Percentiles rank a stretch among this genome's conserved stretches.
These are phyloP conservation scores for Crotalus viridis DNA, from an alignment of 2,113 vertebrate genomes.

Conservation along the genomic window DNA sequence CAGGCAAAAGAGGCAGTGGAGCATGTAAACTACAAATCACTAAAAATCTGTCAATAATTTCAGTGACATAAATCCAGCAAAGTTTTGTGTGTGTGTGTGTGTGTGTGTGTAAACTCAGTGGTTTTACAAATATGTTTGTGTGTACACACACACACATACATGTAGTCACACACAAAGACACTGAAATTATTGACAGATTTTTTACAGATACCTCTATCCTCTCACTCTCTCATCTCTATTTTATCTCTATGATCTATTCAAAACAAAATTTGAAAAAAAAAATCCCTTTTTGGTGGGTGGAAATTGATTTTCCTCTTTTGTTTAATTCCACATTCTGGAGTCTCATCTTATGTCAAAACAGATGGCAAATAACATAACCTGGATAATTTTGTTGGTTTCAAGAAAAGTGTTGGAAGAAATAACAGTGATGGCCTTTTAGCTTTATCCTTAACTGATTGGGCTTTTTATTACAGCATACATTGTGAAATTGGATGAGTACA, in stretches of 20 bases:
- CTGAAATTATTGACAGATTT: neutral
- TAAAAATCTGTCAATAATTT: conserved; percentile 24
- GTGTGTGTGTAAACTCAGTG: neutral
- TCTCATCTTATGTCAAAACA: neutral
- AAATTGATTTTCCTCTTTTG: neutral
- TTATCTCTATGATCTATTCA: neutral
- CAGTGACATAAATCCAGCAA: neutral
- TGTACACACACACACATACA: neutral
- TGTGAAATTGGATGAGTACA: neutral
- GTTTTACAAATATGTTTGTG: neutral
- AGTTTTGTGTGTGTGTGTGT: neutral
- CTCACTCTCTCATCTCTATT: neutral
- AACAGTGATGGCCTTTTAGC: neutral
- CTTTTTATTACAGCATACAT: neutral
- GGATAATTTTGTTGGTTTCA: neutral
- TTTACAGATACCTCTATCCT: neutral
- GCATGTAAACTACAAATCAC: conserved; percentile 33
- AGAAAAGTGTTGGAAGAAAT: neutral
- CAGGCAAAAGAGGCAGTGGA: conserved; percentile 27
- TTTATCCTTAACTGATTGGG: neutral
- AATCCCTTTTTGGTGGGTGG: neutral
- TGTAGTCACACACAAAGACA: neutral
- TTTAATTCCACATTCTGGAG: neutral
- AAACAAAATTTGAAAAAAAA: neutral
- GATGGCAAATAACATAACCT: neutral